phyloP scores from a whole-genome alignment of 2,113 vertebrate species.

The Forbesichthys papilliferus region DNA sequence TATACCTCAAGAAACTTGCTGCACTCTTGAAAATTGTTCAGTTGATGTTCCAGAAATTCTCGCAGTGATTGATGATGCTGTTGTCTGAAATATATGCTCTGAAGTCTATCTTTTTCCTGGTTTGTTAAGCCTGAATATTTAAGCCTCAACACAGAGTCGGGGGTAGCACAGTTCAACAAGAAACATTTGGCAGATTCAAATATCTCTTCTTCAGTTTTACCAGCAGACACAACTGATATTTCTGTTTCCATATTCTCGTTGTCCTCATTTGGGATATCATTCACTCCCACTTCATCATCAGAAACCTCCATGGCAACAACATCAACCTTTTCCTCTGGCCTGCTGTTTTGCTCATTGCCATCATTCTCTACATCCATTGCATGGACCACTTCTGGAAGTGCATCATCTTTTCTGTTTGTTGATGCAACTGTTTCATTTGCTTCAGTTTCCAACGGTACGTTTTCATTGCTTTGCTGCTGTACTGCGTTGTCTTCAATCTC shows the following conservation, averaged over 20 bases:
- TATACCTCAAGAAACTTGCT: slow-evolving; percentile 72
- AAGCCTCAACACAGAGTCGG: slow-evolving; percentile 74
- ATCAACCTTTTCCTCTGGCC: not conserved
- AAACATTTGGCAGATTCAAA: slow-evolving; percentile 68
- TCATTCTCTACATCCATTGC: slow-evolving; percentile 17
- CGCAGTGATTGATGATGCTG: slow-evolving; percentile 72
- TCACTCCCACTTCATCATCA: slow-evolving; percentile 2
- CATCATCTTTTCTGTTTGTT: slow-evolving; percentile 7
- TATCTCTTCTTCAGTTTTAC: slow-evolving; percentile 53
- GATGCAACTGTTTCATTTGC: slow-evolving; percentile 7
- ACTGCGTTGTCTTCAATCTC: not conserved
- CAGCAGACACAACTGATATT: slow-evolving; percentile 2
- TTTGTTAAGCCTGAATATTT: slow-evolving; percentile 64
- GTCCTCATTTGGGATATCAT: slow-evolving; percentile 7
- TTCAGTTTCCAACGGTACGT: slow-evolving; percentile 3
- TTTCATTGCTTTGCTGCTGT: slow-evolving; percentile 3
- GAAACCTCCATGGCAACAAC: slow-evolving; percentile 16
- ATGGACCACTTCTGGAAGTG: slow-evolving; percentile 19
- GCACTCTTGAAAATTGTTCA: slow-evolving; percentile 31
- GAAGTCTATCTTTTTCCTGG: slow-evolving; percentile 63
- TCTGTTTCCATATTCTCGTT: slow-evolving; percentile 33
- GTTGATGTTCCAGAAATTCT: slow-evolving; percentile 61
- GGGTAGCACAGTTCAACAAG: slow-evolving; percentile 75
- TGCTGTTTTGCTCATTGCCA: slow-evolving; percentile 14
- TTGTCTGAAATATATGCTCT: slow-evolving; percentile 68